A percentile compares a stretch with the other conserved stretches of the same genome.
Conservation (phyloP, 2,888 invertebrate species). For the Cheilosia variabilis region DNA sequence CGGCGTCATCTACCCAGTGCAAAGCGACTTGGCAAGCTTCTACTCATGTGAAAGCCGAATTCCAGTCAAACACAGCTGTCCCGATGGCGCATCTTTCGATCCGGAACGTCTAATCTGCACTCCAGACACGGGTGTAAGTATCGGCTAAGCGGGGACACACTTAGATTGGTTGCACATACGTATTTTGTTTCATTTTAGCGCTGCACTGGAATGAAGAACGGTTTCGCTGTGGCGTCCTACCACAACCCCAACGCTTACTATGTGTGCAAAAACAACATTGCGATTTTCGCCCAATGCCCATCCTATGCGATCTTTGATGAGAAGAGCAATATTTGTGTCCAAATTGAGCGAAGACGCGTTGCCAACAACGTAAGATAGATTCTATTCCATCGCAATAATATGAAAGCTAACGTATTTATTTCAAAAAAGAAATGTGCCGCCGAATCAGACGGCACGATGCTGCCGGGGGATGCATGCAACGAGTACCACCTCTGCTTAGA, state of each 20-base stretch:
- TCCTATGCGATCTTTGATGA: slow-evolving; percentile 62
- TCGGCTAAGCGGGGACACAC: slow-evolving; percentile 56
- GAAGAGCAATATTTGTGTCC: slow-evolving; percentile 46
- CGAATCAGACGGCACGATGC: slow-evolving; percentile 48
- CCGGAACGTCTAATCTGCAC: slow-evolving; percentile 32
- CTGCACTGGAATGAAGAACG: slow-evolving; percentile 51
- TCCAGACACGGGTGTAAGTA: slow-evolving; percentile 75
- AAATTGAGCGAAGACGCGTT: slow-evolving; percentile 45
- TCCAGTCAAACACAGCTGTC: slow-evolving; percentile 73
- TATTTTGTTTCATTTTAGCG: slow-evolving; percentile 14
- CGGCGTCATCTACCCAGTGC: slow-evolving; percentile 76
- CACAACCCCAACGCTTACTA: slow-evolving; percentile 78
- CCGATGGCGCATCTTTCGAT: slow-evolving; percentile 69
- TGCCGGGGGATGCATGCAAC: slow-evolving; percentile 53
- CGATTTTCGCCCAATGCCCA: slow-evolving; percentile 62
- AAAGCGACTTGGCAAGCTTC: slow-evolving; percentile 72
- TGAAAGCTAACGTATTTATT: background rate
- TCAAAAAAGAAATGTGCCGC: slow-evolving; percentile 48
- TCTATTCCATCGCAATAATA: background rate
- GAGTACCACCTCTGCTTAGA: slow-evolving; percentile 56
- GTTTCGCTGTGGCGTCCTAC: slow-evolving; percentile 26
- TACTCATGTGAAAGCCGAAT: slow-evolving; percentile 77
- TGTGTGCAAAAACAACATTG: slow-evolving; percentile 54
- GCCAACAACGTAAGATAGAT: slow-evolving; percentile 37
- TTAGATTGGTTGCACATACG: slow-evolving; percentile 41